Conservation (phyloP, 1,140 invertebrate genomes). For the Arctopsyche grandis region DNA sequence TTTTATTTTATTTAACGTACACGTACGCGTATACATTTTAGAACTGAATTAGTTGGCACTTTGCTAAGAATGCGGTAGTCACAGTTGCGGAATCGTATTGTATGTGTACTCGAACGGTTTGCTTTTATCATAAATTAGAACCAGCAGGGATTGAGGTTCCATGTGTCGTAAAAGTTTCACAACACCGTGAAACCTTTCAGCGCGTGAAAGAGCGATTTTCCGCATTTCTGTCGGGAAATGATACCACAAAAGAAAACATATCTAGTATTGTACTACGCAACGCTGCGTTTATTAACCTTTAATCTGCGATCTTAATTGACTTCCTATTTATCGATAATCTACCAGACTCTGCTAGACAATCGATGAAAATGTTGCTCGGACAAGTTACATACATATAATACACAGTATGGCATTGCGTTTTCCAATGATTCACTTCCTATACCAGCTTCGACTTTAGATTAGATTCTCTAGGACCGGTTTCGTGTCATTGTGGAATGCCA, state of each 20-base stretch:
- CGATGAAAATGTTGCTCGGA: conserved; percentile 5
- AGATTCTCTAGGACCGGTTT: conserved; percentile 6
- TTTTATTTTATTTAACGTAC: background rate
- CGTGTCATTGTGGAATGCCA: background rate
- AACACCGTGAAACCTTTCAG: too few species aligned
- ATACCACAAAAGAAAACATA: too few species aligned
- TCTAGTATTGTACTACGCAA: background rate
- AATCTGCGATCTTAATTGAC: conserved; percentile 12
- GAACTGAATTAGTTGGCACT: conserved; percentile 4
- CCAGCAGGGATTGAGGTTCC: background rate
- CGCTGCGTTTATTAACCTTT: background rate
- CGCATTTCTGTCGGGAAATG: too few species aligned
- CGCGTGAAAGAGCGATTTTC: too few species aligned
- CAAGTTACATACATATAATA: background rate
- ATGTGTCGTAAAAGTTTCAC: background rate
- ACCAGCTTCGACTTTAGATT: background rate
- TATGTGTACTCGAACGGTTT: background rate
- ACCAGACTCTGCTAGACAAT: background rate
- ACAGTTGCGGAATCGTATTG: conserved; percentile 8
- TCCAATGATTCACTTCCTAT: conserved; percentile 1
- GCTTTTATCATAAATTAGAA: too few species aligned
- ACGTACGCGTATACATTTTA: background rate
- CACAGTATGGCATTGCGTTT: background rate
- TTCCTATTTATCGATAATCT: conserved; percentile 5
- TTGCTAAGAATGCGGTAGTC: conserved; percentile 18